These are phyloP conservation scores for Drosophila rufa DNA, from an alignment of 1,140 invertebrate species.

Conservation along the genomic window DNA sequence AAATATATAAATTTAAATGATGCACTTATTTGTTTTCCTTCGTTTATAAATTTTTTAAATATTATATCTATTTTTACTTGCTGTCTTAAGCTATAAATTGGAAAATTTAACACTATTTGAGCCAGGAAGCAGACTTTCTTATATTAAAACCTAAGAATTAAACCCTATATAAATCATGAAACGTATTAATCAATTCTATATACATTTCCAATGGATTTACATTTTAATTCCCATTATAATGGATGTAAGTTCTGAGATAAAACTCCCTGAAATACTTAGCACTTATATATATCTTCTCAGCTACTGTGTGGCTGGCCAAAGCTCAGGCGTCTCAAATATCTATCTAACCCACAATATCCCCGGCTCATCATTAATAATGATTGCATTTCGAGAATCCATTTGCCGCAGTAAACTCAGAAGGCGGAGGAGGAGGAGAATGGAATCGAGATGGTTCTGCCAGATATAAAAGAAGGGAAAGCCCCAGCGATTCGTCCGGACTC, in stretches of 20 bases:
- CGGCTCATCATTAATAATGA: conserved; percentile 39
- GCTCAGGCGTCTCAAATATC: conserved; percentile 7
- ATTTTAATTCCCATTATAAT: background rate
- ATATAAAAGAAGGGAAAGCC: background rate
- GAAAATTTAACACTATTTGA: background rate
- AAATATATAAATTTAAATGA: background rate
- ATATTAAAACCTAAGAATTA: background rate
- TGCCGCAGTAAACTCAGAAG: conserved; percentile 12
- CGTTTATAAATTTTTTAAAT: background rate
- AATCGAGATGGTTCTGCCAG: conserved; percentile 8
- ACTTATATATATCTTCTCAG: conserved; percentile 2
- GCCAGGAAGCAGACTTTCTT: background rate
- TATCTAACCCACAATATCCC: conserved; percentile 17
- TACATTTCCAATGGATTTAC: background rate
- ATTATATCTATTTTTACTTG: background rate
- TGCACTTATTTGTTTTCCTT: background rate
- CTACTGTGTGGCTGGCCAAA: background rate
- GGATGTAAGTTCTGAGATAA: too few relatives aligned
- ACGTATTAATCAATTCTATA: background rate
- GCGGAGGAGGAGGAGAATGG: background rate
- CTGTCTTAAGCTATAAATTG: too few relatives aligned
- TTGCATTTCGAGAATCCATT: conserved; percentile 43
- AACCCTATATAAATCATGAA: background rate
- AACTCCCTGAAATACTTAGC: background rate
- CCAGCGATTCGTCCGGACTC: conserved; percentile 4